A percentile compares a stretch with the other conserved stretches of the same genome.
Conservation (phyloP, 2,797 vertebrate species). For the Avahi laniger region DNA sequence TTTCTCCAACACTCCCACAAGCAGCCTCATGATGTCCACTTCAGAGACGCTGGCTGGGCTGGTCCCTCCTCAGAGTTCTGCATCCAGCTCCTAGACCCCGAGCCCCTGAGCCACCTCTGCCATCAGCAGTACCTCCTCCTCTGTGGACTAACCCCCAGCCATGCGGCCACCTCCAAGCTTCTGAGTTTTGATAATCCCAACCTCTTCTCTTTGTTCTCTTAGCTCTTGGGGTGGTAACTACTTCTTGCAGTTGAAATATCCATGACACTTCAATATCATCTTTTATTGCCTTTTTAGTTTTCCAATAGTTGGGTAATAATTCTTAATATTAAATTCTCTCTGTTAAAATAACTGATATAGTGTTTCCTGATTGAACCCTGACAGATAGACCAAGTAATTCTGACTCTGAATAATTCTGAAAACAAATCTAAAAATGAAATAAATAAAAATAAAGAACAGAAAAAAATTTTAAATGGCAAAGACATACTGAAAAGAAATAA, state of each 20-base stretch:
- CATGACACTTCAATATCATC: background rate
- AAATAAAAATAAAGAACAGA: background rate
- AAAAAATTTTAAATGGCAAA: background rate
- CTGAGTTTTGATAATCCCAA: background rate
- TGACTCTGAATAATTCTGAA: conserved; percentile 5
- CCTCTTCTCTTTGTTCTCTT: background rate
- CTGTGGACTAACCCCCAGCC: background rate
- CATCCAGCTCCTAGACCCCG: background rate
- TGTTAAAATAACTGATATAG: background rate
- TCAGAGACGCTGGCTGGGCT: background rate
- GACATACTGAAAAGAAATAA: background rate
- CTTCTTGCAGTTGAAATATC: background rate
- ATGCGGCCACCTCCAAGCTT: fast-evolving
- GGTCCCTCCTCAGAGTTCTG: background rate
- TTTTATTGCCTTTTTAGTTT: background rate
- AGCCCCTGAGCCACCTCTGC: background rate
- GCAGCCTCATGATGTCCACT: background rate
- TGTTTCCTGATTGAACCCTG: background rate
- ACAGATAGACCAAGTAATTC: background rate
- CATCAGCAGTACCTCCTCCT: background rate
- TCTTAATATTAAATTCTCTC: background rate
- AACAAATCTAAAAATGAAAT: conserved; percentile 3
- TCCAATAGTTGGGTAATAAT: background rate
- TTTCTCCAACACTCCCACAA: background rate
- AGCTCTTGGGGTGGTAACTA: background rate